phyloP scores from a whole-genome alignment of 2,113 vertebrate species.

The Lepidothrix coronata region DNA sequence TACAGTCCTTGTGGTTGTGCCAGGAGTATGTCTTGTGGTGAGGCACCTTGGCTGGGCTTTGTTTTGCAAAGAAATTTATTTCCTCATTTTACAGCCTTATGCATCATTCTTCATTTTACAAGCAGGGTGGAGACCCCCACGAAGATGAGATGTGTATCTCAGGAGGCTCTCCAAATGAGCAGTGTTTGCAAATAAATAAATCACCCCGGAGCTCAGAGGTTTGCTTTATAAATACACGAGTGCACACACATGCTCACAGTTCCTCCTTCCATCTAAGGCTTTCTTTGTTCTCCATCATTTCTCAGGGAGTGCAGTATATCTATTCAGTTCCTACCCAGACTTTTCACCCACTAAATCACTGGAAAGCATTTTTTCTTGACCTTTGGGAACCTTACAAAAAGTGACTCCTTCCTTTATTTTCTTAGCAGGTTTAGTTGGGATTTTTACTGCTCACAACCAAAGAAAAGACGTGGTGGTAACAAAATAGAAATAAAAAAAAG shows the following conservation, averaged over 20 bases:
- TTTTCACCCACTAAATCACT: background rate
- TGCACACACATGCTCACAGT: background rate
- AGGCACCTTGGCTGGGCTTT: background rate
- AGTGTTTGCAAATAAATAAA: slow-evolving; percentile 1
- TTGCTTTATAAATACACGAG: background rate
- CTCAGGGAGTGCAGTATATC: background rate
- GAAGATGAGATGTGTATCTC: background rate
- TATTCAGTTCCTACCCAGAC: background rate
- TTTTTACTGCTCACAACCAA: background rate
- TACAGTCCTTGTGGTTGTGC: background rate
- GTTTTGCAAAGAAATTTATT: slow-evolving; percentile 13
- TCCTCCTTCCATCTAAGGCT: background rate
- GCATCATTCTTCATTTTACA: background rate
- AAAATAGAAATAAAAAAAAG: background rate
- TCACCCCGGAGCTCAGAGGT: background rate
- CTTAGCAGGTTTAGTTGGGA: background rate
- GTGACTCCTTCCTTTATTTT: background rate
- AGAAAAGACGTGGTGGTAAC: background rate
- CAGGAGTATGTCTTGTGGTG: background rate
- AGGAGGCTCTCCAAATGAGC: background rate
- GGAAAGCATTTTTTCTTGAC: background rate
- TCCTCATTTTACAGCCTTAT: background rate
- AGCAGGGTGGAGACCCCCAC: background rate
- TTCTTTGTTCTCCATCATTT: background rate
- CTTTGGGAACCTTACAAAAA: background rate